Evolutionary conservation across 2,113 vertebrate genomes (phyloP), one percentile per base, ranked within the genome.

Genomic region (Phaetusa simplex): DNA sequence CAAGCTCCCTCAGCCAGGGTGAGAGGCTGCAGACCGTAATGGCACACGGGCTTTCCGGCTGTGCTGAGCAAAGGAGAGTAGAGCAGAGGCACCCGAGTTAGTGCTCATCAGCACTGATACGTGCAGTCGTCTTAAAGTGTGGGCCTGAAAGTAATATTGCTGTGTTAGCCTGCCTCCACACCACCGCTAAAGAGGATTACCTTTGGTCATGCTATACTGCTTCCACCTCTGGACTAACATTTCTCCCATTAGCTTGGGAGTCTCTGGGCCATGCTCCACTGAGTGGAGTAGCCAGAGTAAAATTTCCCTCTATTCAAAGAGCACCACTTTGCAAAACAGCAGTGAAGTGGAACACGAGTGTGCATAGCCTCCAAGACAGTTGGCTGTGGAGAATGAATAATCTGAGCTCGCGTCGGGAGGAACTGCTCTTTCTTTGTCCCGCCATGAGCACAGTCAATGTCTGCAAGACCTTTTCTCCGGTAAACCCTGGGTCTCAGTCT

Each of bases 261-360:
- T 71, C 70, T 69, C 66, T 49, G 58, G 69, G 78, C 70, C 34
- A 58, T 53, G 62, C 42, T 86, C 45, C 69, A 50, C 61, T 92
- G 92, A 76, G 23, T 77, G 69, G 82, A 26, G 52, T n/a, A 82
- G 74, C 16, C 36, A 40, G 89, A 93, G 49, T 76, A 92, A 92
- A 86, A 95, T 87, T 95, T 86, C 61, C 15, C 47, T 86, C 40
- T 49, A 13, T 84, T 95, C 24, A 45, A 91, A 88, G 38, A 88
- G 8, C 30, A 70, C 19, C 55, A 66, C 71, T 97, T 90, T 88
- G 43, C 85, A 83, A 49, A 95, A 45, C 24, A 86, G 69, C 61
- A 84, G 61, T 58, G 77, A 80, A 89, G 77, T 56, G 43, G 83
- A 95, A 76, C 40, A 29, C 12, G 20, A 69, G 34, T 19, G 45